Evolutionary conservation across 2,113 vertebrate genomes (phyloP).

Genomic region (Istiophorus platypterus): DNA sequence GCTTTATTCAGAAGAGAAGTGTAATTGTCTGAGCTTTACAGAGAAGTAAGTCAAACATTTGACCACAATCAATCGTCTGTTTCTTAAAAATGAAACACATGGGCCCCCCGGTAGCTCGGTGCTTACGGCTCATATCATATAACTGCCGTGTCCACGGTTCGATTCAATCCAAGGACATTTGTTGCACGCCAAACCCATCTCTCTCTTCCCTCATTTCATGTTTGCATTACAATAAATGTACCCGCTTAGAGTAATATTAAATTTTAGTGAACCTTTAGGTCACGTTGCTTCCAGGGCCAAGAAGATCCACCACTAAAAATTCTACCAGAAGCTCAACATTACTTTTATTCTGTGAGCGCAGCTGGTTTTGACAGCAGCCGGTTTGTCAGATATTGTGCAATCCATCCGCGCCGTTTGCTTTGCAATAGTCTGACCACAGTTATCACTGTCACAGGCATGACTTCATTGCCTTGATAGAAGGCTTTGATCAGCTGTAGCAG

Average conservation of each 20-base stretch:
- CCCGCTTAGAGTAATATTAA: neutral
- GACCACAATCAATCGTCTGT: neutral
- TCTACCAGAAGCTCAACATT: neutral
- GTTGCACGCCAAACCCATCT: neutral
- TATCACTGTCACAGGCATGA: slow-evolving; percentile 12
- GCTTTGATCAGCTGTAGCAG: slow-evolving; percentile 34
- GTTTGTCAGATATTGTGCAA: neutral
- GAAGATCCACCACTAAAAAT: neutral
- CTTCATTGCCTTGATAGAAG: slow-evolving; percentile 38
- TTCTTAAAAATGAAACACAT: neutral
- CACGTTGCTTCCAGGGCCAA: slow-evolving; percentile 5
- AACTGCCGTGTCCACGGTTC: neutral
- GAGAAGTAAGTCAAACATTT: neutral
- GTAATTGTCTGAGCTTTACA: neutral
- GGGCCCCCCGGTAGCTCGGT: neutral
- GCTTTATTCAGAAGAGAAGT: no score
- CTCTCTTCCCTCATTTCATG: neutral
- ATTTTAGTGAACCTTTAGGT: neutral
- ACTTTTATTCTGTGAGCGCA: neutral
- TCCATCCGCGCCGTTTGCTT: neutral
- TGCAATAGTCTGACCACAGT: neutral
- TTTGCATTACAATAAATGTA: neutral
- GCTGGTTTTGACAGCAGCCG: neutral
- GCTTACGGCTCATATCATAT: neutral
- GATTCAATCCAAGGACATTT: neutral